Base-by-base conservation (phyloP, 92 coral and sea anemone genomes). In the Zoanthus gigantus region DNA sequence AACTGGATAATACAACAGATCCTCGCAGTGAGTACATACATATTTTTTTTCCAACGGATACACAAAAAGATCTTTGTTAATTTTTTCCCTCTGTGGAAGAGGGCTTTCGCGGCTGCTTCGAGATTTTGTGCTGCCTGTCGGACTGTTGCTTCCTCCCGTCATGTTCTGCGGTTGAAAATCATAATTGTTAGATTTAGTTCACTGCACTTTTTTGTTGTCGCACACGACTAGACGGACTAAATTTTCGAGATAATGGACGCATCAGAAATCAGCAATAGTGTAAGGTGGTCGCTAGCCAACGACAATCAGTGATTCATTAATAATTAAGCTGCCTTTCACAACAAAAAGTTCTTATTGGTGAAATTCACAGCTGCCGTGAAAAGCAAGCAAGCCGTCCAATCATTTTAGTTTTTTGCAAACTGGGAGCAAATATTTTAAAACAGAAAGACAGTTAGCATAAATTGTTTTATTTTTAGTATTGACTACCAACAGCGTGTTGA, bases 41-140 rank as follows among this genome's bases (percentile, higher is more conserved):
- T 94, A 95, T 63, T 95, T 97, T 85, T 91, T 92, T 78, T 93
- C 96, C 47, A 92, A 84, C n/a, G 99, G 99, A 81, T 78, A 97
- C 32, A 97, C 93, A 42, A 95, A 95, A 13, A 77, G 77, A 9
- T 85, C 86, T 74, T 71, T 84, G 44, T 74, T 63, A 69, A 90
- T 83, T 72, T 88, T 88, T 63, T 83, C 86, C 45, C 81, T 61
- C 29, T 82, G 82, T 72, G 89, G 90, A 42, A 91, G 90, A 12
- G 98, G 95, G 18, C 92, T 91, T 10, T 92, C 95, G 45, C 91
- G 79, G 11, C 92, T 92, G 87, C 92, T 92, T 50, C 87, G 87
- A 13, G 98, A 93, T 60, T 87, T 84, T n/a, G 90, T 85, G 72
- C 94, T 89, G 17, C 93, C 94, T 4, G 96, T 95, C 16, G 98